A percentile compares a stretch with the other conserved stretches of the same genome.
Conservation (phyloP, 2,797 vertebrate genomes). For the Arrhamphus sclerolepis region DNA sequence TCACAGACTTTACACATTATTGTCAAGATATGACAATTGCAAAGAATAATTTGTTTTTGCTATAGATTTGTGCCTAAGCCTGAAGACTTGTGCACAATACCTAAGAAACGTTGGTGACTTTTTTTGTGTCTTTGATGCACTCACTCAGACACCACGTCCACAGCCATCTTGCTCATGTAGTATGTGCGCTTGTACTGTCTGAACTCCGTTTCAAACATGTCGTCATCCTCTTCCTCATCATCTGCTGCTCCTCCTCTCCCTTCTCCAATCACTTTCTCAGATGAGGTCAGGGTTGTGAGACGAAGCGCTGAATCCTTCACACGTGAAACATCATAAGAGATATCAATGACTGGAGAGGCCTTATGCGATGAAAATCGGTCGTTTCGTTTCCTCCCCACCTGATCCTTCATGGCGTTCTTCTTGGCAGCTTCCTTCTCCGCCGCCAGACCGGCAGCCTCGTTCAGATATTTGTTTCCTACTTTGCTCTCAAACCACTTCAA, state of each 20-base stretch:
- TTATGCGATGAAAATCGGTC: background rate
- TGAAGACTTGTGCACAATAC: background rate
- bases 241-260: constrained; percentile 37
- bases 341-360: background rate
- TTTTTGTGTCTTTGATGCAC: constrained; percentile 37
- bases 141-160: constrained; percentile 97
- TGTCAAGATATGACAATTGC: too few species aligned
- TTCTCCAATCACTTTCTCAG: constrained; percentile 23
- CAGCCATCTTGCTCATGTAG: constrained; percentile 97
- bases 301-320: constrained; percentile 47
- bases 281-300: constrained; percentile 35
- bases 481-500: constrained; percentile 99
- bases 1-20: too few species aligned
- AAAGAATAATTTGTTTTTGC: too few species aligned
- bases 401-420: constrained; percentile 78
- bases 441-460: constrained; percentile 92
- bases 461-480: constrained; percentile 97
- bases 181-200: constrained; percentile 97
- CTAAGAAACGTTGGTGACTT: background rate
- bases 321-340: background rate
- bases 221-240: constrained; percentile 93
- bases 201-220: constrained; percentile 96
- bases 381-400: constrained; percentile 64
- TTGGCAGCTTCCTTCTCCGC: constrained; percentile 91
- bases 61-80: background rate